Conservation (phyloP, 2,113 vertebrate species). For the Gymnogyps californianus region DNA sequence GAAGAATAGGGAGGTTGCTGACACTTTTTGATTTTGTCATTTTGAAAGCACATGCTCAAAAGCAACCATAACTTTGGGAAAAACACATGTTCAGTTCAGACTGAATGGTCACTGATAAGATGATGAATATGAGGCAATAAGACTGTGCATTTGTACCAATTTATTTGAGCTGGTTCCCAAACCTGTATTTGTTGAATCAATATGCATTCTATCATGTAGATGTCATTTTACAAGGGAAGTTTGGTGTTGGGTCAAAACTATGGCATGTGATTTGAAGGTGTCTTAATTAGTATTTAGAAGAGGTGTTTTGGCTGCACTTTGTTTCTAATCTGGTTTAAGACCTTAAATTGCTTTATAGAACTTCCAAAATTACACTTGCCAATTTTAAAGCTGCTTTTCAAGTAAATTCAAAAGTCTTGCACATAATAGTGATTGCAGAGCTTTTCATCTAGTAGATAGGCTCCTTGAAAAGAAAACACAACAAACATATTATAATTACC, state of each 20-base stretch:
- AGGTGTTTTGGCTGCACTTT: background rate
- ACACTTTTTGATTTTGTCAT: background rate
- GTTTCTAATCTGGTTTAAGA: background rate
- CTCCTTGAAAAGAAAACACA: background rate
- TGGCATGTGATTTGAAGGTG: background rate
- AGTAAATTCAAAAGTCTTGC: background rate
- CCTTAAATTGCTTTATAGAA: background rate
- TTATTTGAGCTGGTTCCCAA: background rate
- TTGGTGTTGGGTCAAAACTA: background rate
- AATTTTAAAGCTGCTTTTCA: background rate
- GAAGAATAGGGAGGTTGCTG: background rate
- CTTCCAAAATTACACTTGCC: background rate
- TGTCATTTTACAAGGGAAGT: background rate
- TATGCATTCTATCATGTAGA: background rate
- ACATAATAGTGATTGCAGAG: background rate
- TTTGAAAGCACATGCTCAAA: background rate
- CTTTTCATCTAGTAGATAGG: background rate
- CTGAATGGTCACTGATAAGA: background rate
- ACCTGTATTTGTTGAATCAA: background rate
- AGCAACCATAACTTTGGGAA: background rate
- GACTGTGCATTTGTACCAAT: background rate
- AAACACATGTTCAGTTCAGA: background rate
- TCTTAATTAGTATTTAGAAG: background rate
- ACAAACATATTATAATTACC: background rate
- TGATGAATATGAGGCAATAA: background rate